Base-by-base conservation (phyloP, 2,113 vertebrate species). In the Neoarius graeffei region DNA sequence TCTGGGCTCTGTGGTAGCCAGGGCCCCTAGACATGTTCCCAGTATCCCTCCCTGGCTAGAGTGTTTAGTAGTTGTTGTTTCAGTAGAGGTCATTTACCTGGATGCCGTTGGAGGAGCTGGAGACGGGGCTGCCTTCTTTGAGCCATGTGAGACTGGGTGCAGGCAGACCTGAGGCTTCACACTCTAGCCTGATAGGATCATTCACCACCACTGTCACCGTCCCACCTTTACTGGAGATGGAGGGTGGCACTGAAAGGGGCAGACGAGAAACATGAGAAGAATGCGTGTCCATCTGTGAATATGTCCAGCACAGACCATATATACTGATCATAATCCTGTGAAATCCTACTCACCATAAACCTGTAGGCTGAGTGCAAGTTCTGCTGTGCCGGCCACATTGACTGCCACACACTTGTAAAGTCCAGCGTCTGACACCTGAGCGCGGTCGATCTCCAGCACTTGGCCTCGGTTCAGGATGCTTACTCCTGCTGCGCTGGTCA, bases 41-140 rank as follows among this genome's bases (percentile, higher is more conserved):
- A 5, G 48, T 52, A n/a, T 54, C 11, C 9, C 35, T 20, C 30
- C 42, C 19, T 25, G 9, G 15, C 11, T 74, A 20, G 19, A 14
- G 17, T 8, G 15, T 19, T 73, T 19, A 60, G 4, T 60, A 60
- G 66, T 15, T 7, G 14, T 42, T 1, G 15, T 73, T 30, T 73
- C 52, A 57, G 50, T 80, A 30, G 77, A 7, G 2, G 52, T 35
- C 13, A 35, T 59, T 60, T 69, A 88, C 98, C 97, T 99, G 97
- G 52, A 98, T 93, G 73, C 97, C 97, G 3, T 97, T 91, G 9
- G 95, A 93, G 1, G 97, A 93, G 64, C 97, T 97, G 77, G 97
- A 95, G 67, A 99, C 97, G 0, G 98, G 98, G 91, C 98, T 98
- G 27, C 97, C 97, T 17, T 99, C 97, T 93, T 99, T 99, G 60